Evolutionary conservation across 2,113 vertebrate genomes (phyloP), one percentile per base, ranked within the genome.

Genomic region (Mesembrinibis cayennensis): DNA sequence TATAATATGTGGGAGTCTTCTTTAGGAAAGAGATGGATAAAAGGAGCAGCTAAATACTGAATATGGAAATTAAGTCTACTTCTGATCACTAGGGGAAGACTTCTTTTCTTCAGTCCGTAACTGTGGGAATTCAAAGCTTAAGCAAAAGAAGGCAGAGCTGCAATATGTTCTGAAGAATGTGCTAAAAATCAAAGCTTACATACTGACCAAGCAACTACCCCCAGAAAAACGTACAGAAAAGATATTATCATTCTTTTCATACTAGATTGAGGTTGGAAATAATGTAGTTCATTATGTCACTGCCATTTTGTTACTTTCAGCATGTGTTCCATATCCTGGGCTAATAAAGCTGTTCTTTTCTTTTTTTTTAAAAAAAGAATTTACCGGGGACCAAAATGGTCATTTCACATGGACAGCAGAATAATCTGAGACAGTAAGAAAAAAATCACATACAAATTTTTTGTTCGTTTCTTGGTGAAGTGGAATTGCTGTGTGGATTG

Each of bases 351-450:
- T 34, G 70, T 49, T 85, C n/a, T 56, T 84, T 89, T 93, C 25
- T 23, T n/a, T 6, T 59, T 49, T 53, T 32, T 34, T 21, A 8
- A 30, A 34, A 50, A 92, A 95, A 76, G 14, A 82, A 77, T 49
- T 74, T 86, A 79, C 81, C 82, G 92, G 89, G 76, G 62, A 59
- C 91, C 62, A 71, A 95, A 80, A 89, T 20, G 34, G 47, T 95
- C 89, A 90, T 95, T 98, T 97, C 32, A 5, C 70, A 55, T 65
- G 89, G 91, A 69, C 81, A 69, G 94, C 34, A 49, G 83, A 76
- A 65, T 97, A 96, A 97, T 96, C 91, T 96, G 87, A 82, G 96
- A 74, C 67, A 52, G 59, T 63, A 44, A 97, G 58, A 29, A 82
- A 96, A 93, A 92, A 96, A 95, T 55, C 71, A 82, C 79, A 7